Evolutionary conservation across 2,888 invertebrate genomes (phyloP).

Genomic region (Dromius quadrimaculatus): DNA sequence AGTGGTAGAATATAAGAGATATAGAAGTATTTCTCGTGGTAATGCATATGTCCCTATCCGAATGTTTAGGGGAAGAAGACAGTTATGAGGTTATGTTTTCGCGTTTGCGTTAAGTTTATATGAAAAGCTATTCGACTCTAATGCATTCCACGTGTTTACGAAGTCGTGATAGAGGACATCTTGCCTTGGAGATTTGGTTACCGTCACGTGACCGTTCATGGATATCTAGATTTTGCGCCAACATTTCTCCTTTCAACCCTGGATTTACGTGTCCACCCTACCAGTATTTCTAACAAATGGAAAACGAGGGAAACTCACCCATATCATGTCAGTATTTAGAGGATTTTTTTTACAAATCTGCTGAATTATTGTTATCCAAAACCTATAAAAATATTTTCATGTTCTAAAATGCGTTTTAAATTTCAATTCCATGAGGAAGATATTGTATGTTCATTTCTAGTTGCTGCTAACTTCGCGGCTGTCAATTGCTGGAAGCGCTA

Average conservation of each 20-base stretch:
- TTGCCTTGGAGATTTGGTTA: conserved; percentile 35
- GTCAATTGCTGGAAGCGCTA: too few species aligned
- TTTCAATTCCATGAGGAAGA: too few species aligned
- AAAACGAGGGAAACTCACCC: background rate
- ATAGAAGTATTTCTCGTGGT: too few species aligned
- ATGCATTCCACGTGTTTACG: conserved; percentile 49
- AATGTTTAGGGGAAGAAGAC: too few species aligned
- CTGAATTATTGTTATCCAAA: conserved; percentile 16
- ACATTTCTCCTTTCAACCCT: conserved; percentile 27
- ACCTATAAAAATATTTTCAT: conserved; percentile 28
- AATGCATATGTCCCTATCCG: too few species aligned
- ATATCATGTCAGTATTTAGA: background rate
- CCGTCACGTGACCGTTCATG: conserved; percentile 35
- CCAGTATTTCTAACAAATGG: conserved; percentile 18
- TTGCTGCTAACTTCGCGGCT: too few species aligned
- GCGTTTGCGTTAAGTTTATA: conserved; percentile 35
- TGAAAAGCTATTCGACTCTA: conserved; percentile 49
- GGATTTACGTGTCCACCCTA: conserved; percentile 15
- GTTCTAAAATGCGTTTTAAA: too few species aligned
- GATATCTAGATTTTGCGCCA: conserved; percentile 34
- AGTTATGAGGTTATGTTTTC: conserved; percentile 32
- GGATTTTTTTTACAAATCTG: background rate
- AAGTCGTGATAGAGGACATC: background rate
- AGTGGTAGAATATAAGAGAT: too few species aligned
- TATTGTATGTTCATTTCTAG: too few species aligned